Base-by-base conservation (phyloP, 2,888 invertebrate genomes). In the Platycheirus albimanus region DNA sequence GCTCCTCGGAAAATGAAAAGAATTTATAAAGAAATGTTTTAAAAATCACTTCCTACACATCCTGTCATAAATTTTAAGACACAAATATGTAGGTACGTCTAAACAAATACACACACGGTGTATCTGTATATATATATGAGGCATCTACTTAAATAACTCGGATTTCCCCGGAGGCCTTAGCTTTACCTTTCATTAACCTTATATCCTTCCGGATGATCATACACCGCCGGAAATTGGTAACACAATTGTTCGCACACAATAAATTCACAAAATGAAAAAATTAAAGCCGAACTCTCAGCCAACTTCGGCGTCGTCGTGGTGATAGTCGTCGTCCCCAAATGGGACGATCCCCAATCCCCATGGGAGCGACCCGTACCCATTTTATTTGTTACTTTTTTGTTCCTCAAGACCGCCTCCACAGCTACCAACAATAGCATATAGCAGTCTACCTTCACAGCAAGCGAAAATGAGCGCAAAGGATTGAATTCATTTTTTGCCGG, bases 211-310 rank as follows among this genome's bases (percentile, higher is more conserved):
- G 83, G 83, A 70, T 83, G 74, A 83, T 74, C 78, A 49, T 78
- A 69, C 64, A 74, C 61, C 45, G 54, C 83, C 83, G 83, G 78
- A 78, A 78, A 83, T 83, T 78, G 78, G 78, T 74, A 78, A 78
- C 83, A 72, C 78, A 78, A 83, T 83, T 83, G 78, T 74, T 83
- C 83, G 69, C 78, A 83, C 74, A 83, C 67, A 83, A 83, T 83
- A 83, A 78, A 78, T 69, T 83, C 33, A 41, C 11, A n/a, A 17
- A 64, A 58, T 41, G 28, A 36, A 54, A 63, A 52, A 51, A 33
- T 51, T 66, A 58, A 76, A 77, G 70, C 67, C 71, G 30, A 19
- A 64, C 63, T 75, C 45, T 38, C 69, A 36, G 49, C 3, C 67
- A 66, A 56, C 36, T 38, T 51, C 30, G 54, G 0, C 71, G 58